These are phyloP conservation scores for Dynastes tityus DNA, from an alignment of 2,888 invertebrate genomes.

Conservation along the genomic window DNA sequence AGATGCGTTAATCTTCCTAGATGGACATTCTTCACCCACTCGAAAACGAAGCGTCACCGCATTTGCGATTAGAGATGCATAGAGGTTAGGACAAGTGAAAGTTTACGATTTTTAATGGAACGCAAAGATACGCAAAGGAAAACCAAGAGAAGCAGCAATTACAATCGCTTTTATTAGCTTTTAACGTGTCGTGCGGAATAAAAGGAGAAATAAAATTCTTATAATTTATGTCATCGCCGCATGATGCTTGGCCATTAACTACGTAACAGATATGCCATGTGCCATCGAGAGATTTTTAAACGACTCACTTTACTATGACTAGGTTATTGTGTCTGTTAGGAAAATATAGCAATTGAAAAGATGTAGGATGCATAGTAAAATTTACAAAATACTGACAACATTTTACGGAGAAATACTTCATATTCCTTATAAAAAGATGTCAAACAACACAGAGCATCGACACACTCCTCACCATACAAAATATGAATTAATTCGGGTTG, in stretches of 20 bases:
- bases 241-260: slow-evolving; percentile 2
- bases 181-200: background rate
- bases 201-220: slow-evolving; percentile 10
- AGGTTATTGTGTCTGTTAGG: too few species aligned
- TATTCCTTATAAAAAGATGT: too few species aligned
- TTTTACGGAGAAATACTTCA: too few species aligned
- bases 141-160: background rate
- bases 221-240: slow-evolving; percentile 19
- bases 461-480: too few species aligned
- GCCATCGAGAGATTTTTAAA: too few species aligned
- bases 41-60: background rate
- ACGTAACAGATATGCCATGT: too few species aligned
- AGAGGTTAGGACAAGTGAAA: slow-evolving; percentile 1
- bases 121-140: background rate
- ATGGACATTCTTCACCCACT: background rate
- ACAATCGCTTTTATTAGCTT: background rate
- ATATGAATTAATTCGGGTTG: too few species aligned
- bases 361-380: too few species aligned
- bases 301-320: too few species aligned
- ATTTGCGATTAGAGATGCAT: background rate
- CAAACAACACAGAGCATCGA: too few species aligned
- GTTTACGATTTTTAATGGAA: background rate
- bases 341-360: too few species aligned
- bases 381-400: too few species aligned
- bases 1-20: background rate